Percentiles rank a stretch among this genome's conserved stretches.
Conservation (phyloP, 2,113 vertebrate species). For the Callithrix jacchus region DNA sequence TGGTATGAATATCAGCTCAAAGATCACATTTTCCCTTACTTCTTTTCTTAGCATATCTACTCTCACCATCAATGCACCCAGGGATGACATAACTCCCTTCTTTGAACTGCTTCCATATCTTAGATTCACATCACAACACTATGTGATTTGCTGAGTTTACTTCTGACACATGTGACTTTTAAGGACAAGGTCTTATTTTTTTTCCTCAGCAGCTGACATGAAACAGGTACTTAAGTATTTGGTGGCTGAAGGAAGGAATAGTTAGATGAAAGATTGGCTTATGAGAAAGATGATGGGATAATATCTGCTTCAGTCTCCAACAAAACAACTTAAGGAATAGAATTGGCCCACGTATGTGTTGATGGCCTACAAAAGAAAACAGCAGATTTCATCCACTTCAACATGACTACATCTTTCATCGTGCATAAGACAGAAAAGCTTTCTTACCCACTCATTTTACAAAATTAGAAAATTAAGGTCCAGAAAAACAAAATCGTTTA, state of each 20-base stretch:
- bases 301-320: background rate
- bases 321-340: background rate
- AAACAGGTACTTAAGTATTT: background rate
- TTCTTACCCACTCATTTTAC: background rate
- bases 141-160: background rate
- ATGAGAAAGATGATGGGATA: background rate
- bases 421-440: background rate
- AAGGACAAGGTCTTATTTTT: background rate
- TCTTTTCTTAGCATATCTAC: background rate
- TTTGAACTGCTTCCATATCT: background rate
- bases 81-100: background rate
- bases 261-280: background rate
- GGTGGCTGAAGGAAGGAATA: background rate
- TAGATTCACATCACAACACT: background rate
- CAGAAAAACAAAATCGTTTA: background rate
- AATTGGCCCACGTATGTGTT: background rate
- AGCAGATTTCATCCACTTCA: background rate
- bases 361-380: background rate
- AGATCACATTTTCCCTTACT: background rate
- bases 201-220: background rate
- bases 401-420: background rate
- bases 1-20: background rate
- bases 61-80: background rate
- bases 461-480: background rate
- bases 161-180: background rate